Base-by-base conservation (phyloP, 2,113 vertebrate genomes). In the Empidonax alnorum region DNA sequence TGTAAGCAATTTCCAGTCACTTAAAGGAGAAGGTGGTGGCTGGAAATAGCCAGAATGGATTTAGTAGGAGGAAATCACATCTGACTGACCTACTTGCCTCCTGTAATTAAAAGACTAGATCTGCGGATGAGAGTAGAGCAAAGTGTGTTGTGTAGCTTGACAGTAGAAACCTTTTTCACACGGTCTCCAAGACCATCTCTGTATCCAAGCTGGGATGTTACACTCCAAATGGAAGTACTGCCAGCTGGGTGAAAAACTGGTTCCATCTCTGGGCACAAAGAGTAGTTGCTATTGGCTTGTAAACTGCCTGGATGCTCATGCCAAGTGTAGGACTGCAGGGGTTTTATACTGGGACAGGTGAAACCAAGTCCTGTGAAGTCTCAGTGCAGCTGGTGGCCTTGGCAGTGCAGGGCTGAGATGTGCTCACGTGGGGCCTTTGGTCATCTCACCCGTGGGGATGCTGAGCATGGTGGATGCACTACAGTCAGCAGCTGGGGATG, bases 391-490 rank as follows among this genome's bases (percentile, higher is more conserved):
- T 82, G 66, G 47, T 55, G 66, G 52, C 24, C 85, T 55, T 50
- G 4, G 39, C 61, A 19, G 35, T 55, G 53, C 49, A 49, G 1
- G 10, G 42, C 25, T 52, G 83, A 44, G 67, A 7, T 31, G 23
- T 55, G 37, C 31, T 56, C 62, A 25, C 2, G 0, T 42, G 2
- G 49, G 66, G 66, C 42, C 50, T 68, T 66, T 78, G 33, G 56
- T 42, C 15, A 5, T 37, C 39, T 65, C 5, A 0, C 27, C 71
- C 2, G 0, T 35, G 53, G 62, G 55, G 30, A 6, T 50, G 39
- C 27, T 3, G 8, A 24, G 39, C 41, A 11, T 0, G 2, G 52
- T 16, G 42, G 46, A 37, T 47, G 63, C 2, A 1, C 37, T 58
- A 19, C 31, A 44, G 1, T 27, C 39, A 50, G 46, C 46, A 50